phyloP scores from a whole-genome alignment of 2,888 invertebrate species.

The Cistogaster globosa region DNA sequence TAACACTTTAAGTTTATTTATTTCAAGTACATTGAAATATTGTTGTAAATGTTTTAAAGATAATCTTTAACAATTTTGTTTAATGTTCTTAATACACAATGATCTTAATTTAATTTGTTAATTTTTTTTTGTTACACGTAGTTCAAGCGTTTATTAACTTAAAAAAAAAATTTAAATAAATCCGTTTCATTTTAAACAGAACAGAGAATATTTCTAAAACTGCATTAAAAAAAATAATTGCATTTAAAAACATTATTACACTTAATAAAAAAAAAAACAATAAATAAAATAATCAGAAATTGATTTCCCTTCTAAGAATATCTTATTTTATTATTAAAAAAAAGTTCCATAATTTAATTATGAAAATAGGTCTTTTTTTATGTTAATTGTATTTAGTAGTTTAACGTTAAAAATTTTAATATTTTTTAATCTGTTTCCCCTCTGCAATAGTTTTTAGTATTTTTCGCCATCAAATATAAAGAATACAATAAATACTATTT shows the following conservation, averaged over 20 bases:
- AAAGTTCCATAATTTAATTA: no score
- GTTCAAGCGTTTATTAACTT: constrained; percentile 15
- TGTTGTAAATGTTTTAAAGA: constrained; percentile 37
- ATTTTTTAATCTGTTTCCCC: no score
- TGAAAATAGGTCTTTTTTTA: no score
- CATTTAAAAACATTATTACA: not conserved
- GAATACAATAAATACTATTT: no score
- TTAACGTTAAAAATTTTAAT: no score
- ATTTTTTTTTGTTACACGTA: not conserved
- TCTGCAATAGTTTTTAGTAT: no score
- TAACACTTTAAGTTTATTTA: not conserved
- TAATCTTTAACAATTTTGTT: constrained; percentile 45
- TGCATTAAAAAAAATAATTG: no score
- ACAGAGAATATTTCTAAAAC: not conserved
- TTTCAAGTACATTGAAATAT: constrained; percentile 26
- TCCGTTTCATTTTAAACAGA: not conserved
- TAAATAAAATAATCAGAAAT: not conserved
- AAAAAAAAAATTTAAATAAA: not conserved
- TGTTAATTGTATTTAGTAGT: no score
- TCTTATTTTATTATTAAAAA: no score
- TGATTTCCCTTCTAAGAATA: no score
- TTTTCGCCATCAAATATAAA: no score
- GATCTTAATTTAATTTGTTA: constrained; percentile 19
- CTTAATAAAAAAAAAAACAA: not conserved
- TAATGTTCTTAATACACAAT: constrained; percentile 34